A percentile compares a stretch with the other conserved stretches of the same genome.
Evolutionary conservation across 1,140 invertebrate genomes (phyloP).

Genomic region (Dufourea novaeangliae): DNA sequence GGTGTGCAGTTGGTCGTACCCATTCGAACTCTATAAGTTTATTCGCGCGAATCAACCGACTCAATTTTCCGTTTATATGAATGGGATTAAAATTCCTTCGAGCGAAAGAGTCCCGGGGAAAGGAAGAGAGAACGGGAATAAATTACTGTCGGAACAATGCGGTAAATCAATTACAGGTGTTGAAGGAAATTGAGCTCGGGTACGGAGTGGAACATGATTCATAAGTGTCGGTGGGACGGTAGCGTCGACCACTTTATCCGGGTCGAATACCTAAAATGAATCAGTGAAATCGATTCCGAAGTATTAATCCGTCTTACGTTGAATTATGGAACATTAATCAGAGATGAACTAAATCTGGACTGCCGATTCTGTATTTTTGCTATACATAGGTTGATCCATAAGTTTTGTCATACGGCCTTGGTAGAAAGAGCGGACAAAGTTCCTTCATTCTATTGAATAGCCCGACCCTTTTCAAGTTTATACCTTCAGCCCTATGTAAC

Average conservation of each 20-base stretch:
- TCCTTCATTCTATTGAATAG: too few relatives aligned
- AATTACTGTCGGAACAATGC: background rate
- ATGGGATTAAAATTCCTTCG: conserved; percentile 29
- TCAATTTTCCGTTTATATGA: conserved; percentile 5
- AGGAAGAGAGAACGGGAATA: background rate
- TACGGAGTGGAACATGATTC: background rate
- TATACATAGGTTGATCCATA: too few relatives aligned
- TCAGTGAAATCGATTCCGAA: background rate
- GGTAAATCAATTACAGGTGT: background rate
- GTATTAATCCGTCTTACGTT: background rate
- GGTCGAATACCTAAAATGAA: background rate
- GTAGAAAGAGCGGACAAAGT: too few relatives aligned
- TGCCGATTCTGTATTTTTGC: too few relatives aligned
- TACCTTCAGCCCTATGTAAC: too few relatives aligned
- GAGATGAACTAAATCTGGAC: too few relatives aligned
- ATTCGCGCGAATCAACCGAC: conserved; percentile 22
- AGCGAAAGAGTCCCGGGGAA: too few relatives aligned
- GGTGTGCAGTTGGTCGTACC: conserved; percentile 5
- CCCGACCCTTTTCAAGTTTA: too few relatives aligned
- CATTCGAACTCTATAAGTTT: conserved; percentile 33
- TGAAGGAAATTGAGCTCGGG: background rate
- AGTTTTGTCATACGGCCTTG: too few relatives aligned
- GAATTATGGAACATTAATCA: too few relatives aligned
- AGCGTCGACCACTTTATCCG: background rate
- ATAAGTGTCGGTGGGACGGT: background rate